These are phyloP conservation scores for Tarsius wallacei DNA, from an alignment of 2,797 vertebrate genomes.

Conservation along the genomic window DNA sequence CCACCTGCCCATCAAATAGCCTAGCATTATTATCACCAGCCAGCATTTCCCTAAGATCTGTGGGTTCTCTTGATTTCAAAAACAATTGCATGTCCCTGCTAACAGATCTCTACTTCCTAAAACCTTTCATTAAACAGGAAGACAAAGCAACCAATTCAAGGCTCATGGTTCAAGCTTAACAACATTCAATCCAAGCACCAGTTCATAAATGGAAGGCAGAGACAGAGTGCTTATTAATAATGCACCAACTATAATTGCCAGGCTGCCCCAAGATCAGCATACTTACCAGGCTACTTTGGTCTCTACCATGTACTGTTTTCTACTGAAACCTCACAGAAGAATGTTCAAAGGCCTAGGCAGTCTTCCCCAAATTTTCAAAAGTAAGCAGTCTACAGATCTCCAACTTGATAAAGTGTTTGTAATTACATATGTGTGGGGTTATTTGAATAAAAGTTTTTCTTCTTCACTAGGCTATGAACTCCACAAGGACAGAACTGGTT, in stretches of 20 bases:
- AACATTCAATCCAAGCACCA: slow-evolving; percentile 17
- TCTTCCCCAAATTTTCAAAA: slow-evolving; percentile 44
- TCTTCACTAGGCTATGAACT: slow-evolving; percentile 17
- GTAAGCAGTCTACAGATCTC: not conserved
- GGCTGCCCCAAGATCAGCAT: slow-evolving; percentile 41
- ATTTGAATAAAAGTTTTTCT: slow-evolving; percentile 26
- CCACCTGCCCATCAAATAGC: slow-evolving; percentile 29
- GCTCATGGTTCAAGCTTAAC: slow-evolving; percentile 52
- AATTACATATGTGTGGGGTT: not conserved
- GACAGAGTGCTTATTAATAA: slow-evolving; percentile 30
- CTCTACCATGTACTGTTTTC: not conserved
- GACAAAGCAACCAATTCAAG: slow-evolving; percentile 73
- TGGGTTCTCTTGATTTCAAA: slow-evolving; percentile 71
- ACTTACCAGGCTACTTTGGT: not conserved
- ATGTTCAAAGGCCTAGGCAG: slow-evolving; percentile 40
- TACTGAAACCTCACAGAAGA: not conserved
- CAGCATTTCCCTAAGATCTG: slow-evolving; percentile 54
- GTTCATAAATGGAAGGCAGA: slow-evolving; percentile 56
- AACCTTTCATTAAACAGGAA: slow-evolving; percentile 80
- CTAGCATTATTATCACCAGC: slow-evolving; percentile 34
- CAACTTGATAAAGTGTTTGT: slow-evolving; percentile 18
- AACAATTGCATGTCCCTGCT: slow-evolving; percentile 77
- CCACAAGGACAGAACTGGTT: not conserved
- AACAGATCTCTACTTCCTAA: slow-evolving; percentile 76
- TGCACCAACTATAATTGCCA: slow-evolving; percentile 48